Percentiles rank a stretch among this genome's conserved stretches.
Evolutionary conservation across 2,113 vertebrate genomes (phyloP).

Genomic region (Anolis carolinensis): DNA sequence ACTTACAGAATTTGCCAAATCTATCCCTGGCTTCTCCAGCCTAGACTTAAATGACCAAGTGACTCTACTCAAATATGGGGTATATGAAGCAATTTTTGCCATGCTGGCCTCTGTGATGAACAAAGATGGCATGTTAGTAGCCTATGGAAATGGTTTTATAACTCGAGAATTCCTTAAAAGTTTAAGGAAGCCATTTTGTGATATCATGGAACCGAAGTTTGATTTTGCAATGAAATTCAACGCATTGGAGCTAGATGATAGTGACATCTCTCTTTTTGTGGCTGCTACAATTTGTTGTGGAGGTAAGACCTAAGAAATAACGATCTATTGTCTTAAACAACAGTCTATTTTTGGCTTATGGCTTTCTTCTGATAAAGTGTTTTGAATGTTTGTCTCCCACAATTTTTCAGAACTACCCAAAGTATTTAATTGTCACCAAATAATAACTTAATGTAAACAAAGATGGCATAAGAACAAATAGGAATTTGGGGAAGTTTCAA

Average conservation of each 20-base stretch:
- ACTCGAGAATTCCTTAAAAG: slow-evolving; percentile 98
- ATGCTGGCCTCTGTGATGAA: slow-evolving; percentile 98
- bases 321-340: slow-evolving; percentile 1
- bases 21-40: slow-evolving; percentile 89
- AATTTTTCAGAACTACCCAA: background rate
- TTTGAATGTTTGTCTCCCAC: background rate
- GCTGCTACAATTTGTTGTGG: slow-evolving; percentile 98
- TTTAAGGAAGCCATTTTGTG: slow-evolving; percentile 91
- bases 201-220: slow-evolving; percentile 99
- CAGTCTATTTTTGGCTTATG: background rate
- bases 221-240: slow-evolving; percentile 99
- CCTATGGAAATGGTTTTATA: slow-evolving; percentile 93
- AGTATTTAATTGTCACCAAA: background rate
- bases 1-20: slow-evolving; percentile 96
- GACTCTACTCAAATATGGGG: slow-evolving; percentile 93
- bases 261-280: slow-evolving; percentile 95
- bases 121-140: slow-evolving; percentile 96
- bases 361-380: background rate
- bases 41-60: slow-evolving; percentile 97
- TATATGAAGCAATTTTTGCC: slow-evolving; percentile 96
- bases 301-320: slow-evolving; percentile 75
- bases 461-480: background rate
- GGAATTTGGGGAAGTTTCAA: background rate
- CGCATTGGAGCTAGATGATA: slow-evolving; percentile 92
- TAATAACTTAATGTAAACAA: too few relatives aligned